Conservation (phyloP, 2,797 vertebrate genomes). For the Squalus acanthias region DNA sequence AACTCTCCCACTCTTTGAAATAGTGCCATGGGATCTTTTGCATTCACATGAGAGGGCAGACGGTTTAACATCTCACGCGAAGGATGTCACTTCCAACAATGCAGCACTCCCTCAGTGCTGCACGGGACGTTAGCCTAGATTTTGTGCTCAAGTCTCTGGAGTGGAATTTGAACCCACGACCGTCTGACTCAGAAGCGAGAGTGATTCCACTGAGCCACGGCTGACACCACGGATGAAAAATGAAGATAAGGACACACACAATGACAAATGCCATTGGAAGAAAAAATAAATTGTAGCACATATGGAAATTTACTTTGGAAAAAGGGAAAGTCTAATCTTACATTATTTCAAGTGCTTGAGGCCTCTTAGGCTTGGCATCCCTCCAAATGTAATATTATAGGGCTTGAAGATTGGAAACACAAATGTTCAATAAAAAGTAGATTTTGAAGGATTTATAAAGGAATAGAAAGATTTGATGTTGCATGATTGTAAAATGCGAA, state of each 20-base stretch:
- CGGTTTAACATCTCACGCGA: neutral
- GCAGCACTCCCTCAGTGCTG: neutral
- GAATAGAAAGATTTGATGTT: neutral
- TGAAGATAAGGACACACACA: neutral
- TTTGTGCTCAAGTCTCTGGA: neutral
- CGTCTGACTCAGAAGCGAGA: neutral
- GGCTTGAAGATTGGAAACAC: neutral
- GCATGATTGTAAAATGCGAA: neutral
- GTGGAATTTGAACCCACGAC: neutral
- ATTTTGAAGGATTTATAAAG: neutral
- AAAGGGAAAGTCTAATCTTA: neutral
- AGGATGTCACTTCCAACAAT: neutral
- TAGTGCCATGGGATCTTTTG: neutral
- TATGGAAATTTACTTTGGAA: slow-evolving; percentile 29
- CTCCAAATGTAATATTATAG: slow-evolving; percentile 28
- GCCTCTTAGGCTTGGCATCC: neutral
- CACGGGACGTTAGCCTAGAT: too few relatives aligned
- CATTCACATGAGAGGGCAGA: neutral
- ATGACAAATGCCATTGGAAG: neutral
- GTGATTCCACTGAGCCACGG: neutral
- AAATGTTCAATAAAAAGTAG: slow-evolving; percentile 5
- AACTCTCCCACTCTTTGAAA: neutral
- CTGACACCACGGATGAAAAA: neutral
- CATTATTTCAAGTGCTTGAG: neutral
- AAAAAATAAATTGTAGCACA: neutral